Evolutionary conservation across 2,113 vertebrate genomes (phyloP).

Genomic region (Numenius arquata): DNA sequence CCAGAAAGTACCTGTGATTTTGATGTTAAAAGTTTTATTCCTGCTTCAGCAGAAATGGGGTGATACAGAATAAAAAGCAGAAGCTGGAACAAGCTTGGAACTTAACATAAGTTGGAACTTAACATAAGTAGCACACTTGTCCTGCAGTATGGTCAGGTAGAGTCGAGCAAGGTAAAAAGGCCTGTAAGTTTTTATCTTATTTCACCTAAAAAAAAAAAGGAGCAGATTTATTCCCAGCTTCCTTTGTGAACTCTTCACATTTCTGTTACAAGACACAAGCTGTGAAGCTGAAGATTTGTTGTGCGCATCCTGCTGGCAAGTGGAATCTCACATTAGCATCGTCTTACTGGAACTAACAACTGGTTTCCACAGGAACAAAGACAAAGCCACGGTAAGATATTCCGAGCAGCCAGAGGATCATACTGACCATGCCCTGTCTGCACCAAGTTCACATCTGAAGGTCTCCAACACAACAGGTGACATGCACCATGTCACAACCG

Average conservation of each 20-base stretch:
- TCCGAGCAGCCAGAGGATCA: not conserved
- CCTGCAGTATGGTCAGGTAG: not conserved
- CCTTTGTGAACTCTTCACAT: not conserved
- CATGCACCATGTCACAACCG: not conserved
- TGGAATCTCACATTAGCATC: constrained; percentile 67
- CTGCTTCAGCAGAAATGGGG: not conserved
- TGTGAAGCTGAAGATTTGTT: constrained; percentile 22
- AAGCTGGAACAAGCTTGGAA: not conserved
- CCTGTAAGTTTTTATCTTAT: not conserved
- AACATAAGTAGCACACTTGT: not conserved
- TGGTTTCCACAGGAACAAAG: constrained; percentile 56
- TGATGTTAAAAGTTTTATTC: not conserved
- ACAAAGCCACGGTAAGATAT: not conserved
- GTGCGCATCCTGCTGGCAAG: constrained; percentile 39
- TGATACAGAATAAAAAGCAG: not conserved
- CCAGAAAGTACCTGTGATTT: not conserved
- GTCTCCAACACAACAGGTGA: not conserved
- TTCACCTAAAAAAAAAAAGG: not conserved
- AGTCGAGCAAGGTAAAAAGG: not conserved
- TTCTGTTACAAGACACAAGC: not conserved
- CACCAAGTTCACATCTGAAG: not conserved
- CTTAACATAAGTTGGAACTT: not conserved
- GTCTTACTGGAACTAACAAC: constrained; percentile 60
- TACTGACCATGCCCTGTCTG: not conserved
- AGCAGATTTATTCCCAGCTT: not conserved